A percentile compares a stretch with the other conserved stretches of the same genome.
Conservation (phyloP, 2,888 invertebrate species). For the Cephalotes varians region DNA sequence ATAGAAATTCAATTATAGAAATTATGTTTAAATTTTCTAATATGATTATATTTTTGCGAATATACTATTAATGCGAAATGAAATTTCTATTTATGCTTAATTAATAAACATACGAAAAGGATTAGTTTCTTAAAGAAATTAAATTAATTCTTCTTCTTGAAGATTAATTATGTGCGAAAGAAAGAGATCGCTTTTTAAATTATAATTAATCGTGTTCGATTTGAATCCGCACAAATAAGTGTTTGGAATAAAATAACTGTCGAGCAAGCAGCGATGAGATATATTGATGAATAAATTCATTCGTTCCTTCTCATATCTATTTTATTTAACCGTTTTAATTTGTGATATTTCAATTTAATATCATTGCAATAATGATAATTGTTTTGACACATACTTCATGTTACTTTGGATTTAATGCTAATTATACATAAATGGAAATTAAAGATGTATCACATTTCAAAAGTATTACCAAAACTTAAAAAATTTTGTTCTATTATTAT, state of each 20-base stretch:
- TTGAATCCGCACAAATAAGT: not conserved
- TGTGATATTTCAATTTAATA: not conserved
- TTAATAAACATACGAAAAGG: not conserved
- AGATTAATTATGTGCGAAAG: not conserved
- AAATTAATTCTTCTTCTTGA: not conserved
- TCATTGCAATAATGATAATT: not conserved
- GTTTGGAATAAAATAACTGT: not conserved
- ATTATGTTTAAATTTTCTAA: not conserved
- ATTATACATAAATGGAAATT: slow-evolving; percentile 14
- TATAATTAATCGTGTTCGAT: not conserved
- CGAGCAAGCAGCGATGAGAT: not conserved
- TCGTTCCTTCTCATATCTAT: not conserved
- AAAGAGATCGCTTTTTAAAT: too few species aligned
- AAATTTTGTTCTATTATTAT: too few species aligned
- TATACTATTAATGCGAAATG: not conserved
- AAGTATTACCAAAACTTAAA: too few species aligned
- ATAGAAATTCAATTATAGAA: not conserved
- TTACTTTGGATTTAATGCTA: not conserved
- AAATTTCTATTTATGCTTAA: not conserved
- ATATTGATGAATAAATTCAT: not conserved
- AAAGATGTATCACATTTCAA: too few species aligned
- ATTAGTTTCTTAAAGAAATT: not conserved
- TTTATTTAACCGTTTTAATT: not conserved
- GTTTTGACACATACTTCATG: not conserved
- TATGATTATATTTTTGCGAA: not conserved